These are phyloP conservation scores for Andrena marginata DNA, from an alignment of 2,888 invertebrate genomes.

Conservation along the genomic window DNA sequence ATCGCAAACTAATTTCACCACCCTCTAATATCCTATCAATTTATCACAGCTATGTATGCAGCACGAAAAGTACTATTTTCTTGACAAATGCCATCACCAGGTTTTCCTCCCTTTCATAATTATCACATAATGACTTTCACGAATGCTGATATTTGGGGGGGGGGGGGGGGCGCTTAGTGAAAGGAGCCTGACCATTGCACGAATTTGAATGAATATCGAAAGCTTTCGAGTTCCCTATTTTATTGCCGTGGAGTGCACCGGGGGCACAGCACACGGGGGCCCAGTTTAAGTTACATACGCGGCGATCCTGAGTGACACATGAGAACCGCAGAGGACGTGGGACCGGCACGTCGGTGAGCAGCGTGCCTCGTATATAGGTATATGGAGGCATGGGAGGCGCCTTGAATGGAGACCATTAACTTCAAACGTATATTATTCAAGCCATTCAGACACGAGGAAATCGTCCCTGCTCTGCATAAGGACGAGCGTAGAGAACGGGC, in stretches of 20 bases:
- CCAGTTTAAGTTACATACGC: constrained; percentile 60
- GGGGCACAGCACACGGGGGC: constrained; percentile 42
- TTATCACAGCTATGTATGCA: too few relatives aligned
- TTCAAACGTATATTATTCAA: constrained; percentile 78
- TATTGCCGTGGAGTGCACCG: constrained; percentile 25
- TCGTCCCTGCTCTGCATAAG: constrained; percentile 76
- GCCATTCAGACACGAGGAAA: constrained; percentile 75
- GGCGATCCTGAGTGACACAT: constrained; percentile 68
- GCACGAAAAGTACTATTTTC: too few relatives aligned
- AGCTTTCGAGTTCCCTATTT: not conserved
- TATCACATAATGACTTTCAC: too few relatives aligned
- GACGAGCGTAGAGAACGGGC: constrained; percentile 62
- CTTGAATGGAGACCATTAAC: constrained; percentile 80
- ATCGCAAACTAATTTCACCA: too few relatives aligned
- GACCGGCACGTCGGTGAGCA: constrained; percentile 55
- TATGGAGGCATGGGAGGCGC: constrained; percentile 62
- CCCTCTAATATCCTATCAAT: too few relatives aligned
- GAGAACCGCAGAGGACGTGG: constrained; percentile 65
- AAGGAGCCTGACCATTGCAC: too few relatives aligned
- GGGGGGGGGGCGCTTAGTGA: too few relatives aligned
- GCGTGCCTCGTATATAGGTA: constrained; percentile 37
- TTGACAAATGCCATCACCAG: too few relatives aligned
- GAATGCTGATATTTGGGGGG: too few relatives aligned
- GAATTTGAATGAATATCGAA: not conserved
- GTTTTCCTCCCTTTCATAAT: too few relatives aligned